These are phyloP conservation scores for Tragopan temminckii DNA, from an alignment of 2,797 vertebrate genomes.

Conservation along the genomic window DNA sequence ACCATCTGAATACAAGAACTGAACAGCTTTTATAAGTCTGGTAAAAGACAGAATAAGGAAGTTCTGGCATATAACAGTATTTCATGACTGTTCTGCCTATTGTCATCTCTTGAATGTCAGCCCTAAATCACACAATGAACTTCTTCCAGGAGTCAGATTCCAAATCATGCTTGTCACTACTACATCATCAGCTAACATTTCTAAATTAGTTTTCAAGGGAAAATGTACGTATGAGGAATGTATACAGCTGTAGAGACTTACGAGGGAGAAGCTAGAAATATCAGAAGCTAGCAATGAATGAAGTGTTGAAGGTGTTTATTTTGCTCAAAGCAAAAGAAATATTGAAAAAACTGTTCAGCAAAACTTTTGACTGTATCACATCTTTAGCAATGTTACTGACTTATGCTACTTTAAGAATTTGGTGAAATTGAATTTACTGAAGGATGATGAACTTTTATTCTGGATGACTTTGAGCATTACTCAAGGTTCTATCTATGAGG, in stretches of 20 bases:
- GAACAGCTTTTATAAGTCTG: background rate
- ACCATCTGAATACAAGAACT: background rate
- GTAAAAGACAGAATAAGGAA: background rate
- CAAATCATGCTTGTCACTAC: background rate
- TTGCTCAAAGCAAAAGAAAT: background rate
- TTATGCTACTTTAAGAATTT: background rate
- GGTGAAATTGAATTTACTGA: background rate
- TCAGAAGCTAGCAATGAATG: background rate
- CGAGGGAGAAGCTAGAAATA: background rate
- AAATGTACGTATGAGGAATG: background rate
- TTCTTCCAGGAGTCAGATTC: background rate
- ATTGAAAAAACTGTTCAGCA: background rate
- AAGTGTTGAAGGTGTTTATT: background rate
- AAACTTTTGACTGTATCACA: background rate
- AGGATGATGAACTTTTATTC: background rate
- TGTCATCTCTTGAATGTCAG: rapidly evolving
- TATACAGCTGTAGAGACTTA: background rate
- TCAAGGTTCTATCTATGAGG: background rate
- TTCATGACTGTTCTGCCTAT: background rate
- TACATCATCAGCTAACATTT: background rate
- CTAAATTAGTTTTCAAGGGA: background rate
- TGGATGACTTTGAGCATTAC: background rate
- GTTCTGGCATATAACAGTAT: background rate
- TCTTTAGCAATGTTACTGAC: background rate
- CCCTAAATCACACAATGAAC: background rate